Evolutionary conservation across 2,113 vertebrate species (phyloP).

Genomic region (Strix aluco): DNA sequence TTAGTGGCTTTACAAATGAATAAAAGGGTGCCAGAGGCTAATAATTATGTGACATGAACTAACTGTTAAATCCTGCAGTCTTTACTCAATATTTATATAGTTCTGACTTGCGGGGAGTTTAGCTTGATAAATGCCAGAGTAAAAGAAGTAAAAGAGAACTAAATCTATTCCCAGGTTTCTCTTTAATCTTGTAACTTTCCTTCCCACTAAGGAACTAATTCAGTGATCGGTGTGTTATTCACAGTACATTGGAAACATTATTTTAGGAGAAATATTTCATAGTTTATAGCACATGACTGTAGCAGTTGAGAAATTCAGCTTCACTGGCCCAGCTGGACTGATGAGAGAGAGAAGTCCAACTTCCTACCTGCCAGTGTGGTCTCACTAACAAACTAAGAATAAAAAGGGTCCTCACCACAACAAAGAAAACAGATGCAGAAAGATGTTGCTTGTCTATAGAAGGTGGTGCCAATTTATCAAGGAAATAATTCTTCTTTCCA

Average conservation of each 20-base stretch:
- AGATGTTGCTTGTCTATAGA: neutral
- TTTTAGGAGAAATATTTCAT: neutral
- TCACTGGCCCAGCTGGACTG: constrained; percentile 30
- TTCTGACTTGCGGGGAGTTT: constrained; percentile 28
- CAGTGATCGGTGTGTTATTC: constrained; percentile 15
- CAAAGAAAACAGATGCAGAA: constrained; percentile 43
- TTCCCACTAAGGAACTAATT: constrained; percentile 27
- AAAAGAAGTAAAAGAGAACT: constrained; percentile 33
- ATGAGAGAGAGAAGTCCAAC: constrained; percentile 55
- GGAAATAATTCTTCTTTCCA: neutral
- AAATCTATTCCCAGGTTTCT: constrained; percentile 27
- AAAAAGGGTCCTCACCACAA: constrained; percentile 16
- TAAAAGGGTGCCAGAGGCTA: constrained; percentile 35
- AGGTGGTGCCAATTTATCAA: neutral
- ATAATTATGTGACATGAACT: constrained; percentile 52
- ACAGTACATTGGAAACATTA: neutral
- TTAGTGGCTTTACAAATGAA: constrained; percentile 52
- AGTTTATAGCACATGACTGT: neutral
- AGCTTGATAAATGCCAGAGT: constrained; percentile 36
- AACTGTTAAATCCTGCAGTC: constrained; percentile 39
- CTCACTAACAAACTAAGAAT: constrained; percentile 62
- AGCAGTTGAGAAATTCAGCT: constrained; percentile 61
- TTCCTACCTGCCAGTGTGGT: constrained; percentile 49
- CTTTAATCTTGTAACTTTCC: constrained; percentile 38
- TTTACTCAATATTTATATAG: constrained; percentile 60